Evolutionary conservation across 2,113 vertebrate species (phyloP), one percentile per base, ranked within the genome.

Genomic region (Lota lota): DNA sequence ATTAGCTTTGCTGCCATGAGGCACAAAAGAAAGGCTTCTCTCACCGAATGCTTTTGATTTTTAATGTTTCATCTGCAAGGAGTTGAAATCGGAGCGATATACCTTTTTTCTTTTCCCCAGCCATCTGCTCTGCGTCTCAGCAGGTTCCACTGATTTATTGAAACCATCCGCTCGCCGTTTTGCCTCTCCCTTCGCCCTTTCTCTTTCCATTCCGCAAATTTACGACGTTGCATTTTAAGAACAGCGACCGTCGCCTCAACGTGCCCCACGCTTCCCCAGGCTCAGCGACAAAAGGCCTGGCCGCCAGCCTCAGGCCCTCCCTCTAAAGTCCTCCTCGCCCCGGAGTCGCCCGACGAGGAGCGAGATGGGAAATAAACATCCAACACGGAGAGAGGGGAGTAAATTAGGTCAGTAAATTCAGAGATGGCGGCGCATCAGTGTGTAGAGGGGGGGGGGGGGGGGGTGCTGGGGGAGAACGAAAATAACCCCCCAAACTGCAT

Each of bases 121-220:
- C 85, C 90, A 91, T 92, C 90, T 93, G 91, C 68, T 88, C 79
- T 71, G 53, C 1, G 68, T 90, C 88, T 86, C 89, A 76, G 80
- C 79, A 87, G 85, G 88, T 83, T 84, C 74, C 70, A 77, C 79
- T 87, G 90, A 91, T 89, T 92, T 91, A 90, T 87, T 79, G 66
- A 75, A 77, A 74, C 81, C 76, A 50, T 67, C 16, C 67, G 72
- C 73, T 67, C 69, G 47, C 59, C 67, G 78, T 64, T 68, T 70
- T 63, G 69, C 76, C 73, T 14, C 40, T 14, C 40, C 12, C 40
- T 5, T 11, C 40, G 10, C 40, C 7, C 10, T 79, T 74, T 82
- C 61, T 63, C 59, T 47, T 83, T 72, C 74, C 64, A 64, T 83
- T 81, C 75, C 69, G 63, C 72, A 83, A 84, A 90, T 87, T 66